A percentile compares a stretch with the other conserved stretches of the same genome.
Evolutionary conservation across 2,113 vertebrate genomes (phyloP).

Genomic region (Calidris pugnax): DNA sequence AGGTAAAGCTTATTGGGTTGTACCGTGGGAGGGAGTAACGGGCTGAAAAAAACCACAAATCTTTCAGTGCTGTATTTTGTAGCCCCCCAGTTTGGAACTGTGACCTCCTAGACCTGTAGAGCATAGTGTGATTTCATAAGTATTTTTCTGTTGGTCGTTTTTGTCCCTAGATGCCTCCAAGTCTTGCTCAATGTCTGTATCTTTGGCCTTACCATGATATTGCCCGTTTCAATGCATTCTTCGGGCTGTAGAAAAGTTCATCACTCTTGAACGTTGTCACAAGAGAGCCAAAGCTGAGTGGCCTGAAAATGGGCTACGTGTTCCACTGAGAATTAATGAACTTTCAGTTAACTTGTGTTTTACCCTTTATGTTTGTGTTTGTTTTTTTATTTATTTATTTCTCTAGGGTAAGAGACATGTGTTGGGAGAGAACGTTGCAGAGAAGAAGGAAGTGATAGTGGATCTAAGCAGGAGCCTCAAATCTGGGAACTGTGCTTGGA

Average conservation of each 20-base stretch:
- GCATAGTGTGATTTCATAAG: neutral
- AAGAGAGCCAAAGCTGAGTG: neutral
- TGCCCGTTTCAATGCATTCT: neutral
- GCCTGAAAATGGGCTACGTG: neutral
- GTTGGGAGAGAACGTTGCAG: slow-evolving; percentile 62
- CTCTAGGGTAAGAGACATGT: slow-evolving; percentile 65
- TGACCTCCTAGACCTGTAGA: neutral
- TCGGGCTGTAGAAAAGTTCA: neutral
- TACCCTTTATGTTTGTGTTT: neutral
- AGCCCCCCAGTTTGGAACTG: neutral
- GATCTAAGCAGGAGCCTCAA: slow-evolving; percentile 42
- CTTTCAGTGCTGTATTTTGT: neutral
- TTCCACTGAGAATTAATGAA: neutral
- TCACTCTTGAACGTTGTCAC: rapidly evolving
- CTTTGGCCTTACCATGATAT: neutral
- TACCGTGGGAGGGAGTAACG: neutral
- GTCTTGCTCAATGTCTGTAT: neutral
- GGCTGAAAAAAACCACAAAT: neutral
- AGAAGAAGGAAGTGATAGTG: slow-evolving; percentile 64
- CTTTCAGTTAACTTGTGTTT: neutral
- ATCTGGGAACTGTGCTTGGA: slow-evolving; percentile 57
- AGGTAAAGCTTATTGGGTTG: slow-evolving; percentile 40
- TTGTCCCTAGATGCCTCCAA: neutral
- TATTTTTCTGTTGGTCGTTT: neutral
- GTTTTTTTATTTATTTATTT: neutral